These are phyloP conservation scores for Phyllotreta cruciferae DNA, from an alignment of 2,888 invertebrate species.

Conservation along the genomic window DNA sequence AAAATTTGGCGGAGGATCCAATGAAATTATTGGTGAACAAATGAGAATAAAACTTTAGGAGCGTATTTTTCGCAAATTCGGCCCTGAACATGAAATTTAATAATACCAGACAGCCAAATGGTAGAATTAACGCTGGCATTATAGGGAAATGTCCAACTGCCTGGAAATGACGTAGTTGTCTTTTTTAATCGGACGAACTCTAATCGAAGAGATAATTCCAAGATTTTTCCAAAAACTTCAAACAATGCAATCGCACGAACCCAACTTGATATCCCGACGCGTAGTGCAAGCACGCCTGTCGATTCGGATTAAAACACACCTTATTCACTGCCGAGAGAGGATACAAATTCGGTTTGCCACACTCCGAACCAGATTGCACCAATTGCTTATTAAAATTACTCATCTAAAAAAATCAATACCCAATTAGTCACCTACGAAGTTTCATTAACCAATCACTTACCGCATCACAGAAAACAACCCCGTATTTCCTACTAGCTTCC, in stretches of 20 bases:
- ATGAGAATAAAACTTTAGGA: too few species aligned
- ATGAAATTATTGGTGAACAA: too few species aligned
- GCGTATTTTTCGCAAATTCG: too few species aligned
- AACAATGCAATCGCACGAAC: constrained; percentile 56
- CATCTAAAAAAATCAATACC: neutral
- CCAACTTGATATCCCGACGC: constrained; percentile 62
- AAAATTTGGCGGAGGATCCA: too few species aligned
- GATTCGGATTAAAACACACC: constrained; percentile 61
- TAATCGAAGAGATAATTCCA: too few species aligned
- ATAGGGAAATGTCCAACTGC: too few species aligned
- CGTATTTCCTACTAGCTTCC: constrained; percentile 61
- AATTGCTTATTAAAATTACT: neutral
- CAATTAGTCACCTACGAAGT: neutral
- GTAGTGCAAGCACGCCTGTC: constrained; percentile 57
- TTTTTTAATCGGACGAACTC: constrained; percentile 39
- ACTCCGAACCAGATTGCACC: constrained; percentile 22
- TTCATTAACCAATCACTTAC: constrained; percentile 44
- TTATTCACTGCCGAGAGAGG: constrained; percentile 54
- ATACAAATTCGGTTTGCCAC: constrained; percentile 49
- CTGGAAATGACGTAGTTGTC: too few species aligned
- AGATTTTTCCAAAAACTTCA: constrained; percentile 48
- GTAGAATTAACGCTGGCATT: too few species aligned
- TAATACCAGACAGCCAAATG: too few species aligned
- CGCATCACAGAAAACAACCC: constrained; percentile 59
- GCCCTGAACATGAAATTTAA: too few species aligned